A percentile compares a stretch with the other conserved stretches of the same genome.
Conservation (phyloP, 2,113 vertebrate genomes). For the Turdus rufiventris region DNA sequence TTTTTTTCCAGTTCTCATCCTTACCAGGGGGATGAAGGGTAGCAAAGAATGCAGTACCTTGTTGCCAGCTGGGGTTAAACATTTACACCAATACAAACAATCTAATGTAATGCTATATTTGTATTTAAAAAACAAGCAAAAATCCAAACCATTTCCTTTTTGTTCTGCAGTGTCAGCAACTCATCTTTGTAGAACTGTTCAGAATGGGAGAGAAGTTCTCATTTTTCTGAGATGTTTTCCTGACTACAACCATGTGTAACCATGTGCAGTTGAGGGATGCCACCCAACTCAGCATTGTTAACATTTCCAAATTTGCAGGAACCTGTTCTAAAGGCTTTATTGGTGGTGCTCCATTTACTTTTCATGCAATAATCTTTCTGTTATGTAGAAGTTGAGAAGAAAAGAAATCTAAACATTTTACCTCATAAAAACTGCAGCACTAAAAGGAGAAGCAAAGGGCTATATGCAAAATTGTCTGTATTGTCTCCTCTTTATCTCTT, state of each 20-base stretch:
- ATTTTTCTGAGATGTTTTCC: background rate
- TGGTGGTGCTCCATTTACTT: background rate
- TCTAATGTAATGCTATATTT: background rate
- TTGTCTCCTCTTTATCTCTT: accelerated
- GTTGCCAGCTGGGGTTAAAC: background rate
- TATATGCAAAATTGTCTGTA: background rate
- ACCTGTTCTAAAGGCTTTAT: background rate
- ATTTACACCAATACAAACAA: background rate
- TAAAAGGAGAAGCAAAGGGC: background rate
- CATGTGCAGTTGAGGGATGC: background rate
- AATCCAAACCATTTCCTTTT: background rate
- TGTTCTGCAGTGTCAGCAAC: background rate
- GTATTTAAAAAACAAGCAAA: background rate
- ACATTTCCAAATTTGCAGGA: background rate
- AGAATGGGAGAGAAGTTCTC: background rate
- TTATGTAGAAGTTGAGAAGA: background rate
- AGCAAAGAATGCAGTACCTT: background rate
- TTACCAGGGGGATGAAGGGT: accelerated
- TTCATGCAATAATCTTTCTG: background rate
- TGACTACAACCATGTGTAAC: background rate
- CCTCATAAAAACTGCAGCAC: background rate
- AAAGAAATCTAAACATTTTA: background rate
- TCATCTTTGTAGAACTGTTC: background rate
- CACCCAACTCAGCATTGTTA: background rate
- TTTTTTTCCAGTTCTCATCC: background rate